These are phyloP conservation scores for Caenorhabditis latens DNA, from an alignment of 1,140 invertebrate species.

Conservation along the genomic window DNA sequence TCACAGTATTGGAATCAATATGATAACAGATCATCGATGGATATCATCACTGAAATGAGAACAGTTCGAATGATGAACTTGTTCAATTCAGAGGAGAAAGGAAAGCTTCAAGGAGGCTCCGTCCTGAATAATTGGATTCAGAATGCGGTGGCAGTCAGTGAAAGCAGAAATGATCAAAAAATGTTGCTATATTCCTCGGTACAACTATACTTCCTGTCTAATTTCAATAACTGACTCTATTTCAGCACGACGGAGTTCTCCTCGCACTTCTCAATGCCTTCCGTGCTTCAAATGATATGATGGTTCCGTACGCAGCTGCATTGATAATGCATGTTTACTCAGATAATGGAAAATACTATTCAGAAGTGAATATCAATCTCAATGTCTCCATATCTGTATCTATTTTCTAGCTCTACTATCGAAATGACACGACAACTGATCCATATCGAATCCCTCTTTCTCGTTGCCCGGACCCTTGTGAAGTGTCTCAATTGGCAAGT, in stretches of 20 bases:
- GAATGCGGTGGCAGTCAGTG: constrained; percentile 52
- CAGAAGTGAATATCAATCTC: neutral
- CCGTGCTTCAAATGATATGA: constrained; percentile 53
- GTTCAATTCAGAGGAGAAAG: constrained; percentile 48
- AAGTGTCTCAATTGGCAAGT: constrained; percentile 31
- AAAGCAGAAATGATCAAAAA: constrained; percentile 60
- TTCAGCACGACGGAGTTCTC: constrained; percentile 64
- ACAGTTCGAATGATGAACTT: constrained; percentile 42
- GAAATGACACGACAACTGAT: constrained; percentile 42
- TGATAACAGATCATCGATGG: constrained; percentile 50
- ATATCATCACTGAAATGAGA: constrained; percentile 55
- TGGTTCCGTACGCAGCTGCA: constrained; percentile 64
- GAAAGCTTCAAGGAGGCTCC: constrained; percentile 55
- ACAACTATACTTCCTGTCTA: neutral
- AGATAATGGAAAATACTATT: constrained; percentile 37
- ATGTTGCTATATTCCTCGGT: constrained; percentile 65
- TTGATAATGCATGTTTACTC: constrained; percentile 61
- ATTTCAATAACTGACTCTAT: neutral
- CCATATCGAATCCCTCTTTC: constrained; percentile 34
- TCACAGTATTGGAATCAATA: constrained; percentile 7
- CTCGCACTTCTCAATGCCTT: constrained; percentile 60
- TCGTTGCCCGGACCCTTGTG: constrained; percentile 25
- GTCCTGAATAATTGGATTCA: constrained; percentile 60
- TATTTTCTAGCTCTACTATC: constrained; percentile 16
- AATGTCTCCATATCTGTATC: neutral